Conservation (phyloP, 2,113 vertebrate genomes). For the Gymnorhina tibicen region DNA sequence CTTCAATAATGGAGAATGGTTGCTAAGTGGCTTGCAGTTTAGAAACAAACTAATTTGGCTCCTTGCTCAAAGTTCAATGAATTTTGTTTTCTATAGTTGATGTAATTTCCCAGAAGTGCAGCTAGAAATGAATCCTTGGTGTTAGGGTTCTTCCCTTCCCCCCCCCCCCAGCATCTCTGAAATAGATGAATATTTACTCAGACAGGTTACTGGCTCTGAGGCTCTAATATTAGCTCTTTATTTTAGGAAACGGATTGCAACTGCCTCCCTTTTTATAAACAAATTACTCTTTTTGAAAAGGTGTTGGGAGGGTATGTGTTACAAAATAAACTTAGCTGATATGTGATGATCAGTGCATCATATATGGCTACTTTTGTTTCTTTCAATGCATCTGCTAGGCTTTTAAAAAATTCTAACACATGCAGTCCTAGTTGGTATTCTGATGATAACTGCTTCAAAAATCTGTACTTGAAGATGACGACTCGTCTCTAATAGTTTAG, state of each 20-base stretch:
- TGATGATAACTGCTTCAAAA: not conserved
- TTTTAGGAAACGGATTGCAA: not conserved
- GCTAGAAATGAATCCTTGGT: not conserved
- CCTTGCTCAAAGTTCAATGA: not conserved
- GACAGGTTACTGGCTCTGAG: not conserved
- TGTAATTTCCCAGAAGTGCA: not conserved
- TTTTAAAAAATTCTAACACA: not conserved
- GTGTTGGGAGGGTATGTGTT: not conserved
- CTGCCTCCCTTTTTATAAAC: not conserved
- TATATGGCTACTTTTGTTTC: not conserved
- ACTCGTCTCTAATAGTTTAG: not conserved
- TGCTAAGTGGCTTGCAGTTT: not conserved
- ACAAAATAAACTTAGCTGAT: not conserved
- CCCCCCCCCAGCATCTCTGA: not conserved
- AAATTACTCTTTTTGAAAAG: not conserved
- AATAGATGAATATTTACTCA: not conserved
- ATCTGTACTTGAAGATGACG: not conserved
- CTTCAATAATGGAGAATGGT: not conserved
- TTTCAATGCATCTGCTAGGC: not conserved
- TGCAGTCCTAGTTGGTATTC: not conserved
- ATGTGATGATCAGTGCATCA: fast-evolving
- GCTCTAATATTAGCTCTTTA: not conserved
- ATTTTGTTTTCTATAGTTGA: not conserved
- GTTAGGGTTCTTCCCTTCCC: not conserved
- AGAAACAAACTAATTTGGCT: not conserved